Evolutionary conservation across 2,113 vertebrate genomes (phyloP).

Genomic region (Lichenostomus cassidix): DNA sequence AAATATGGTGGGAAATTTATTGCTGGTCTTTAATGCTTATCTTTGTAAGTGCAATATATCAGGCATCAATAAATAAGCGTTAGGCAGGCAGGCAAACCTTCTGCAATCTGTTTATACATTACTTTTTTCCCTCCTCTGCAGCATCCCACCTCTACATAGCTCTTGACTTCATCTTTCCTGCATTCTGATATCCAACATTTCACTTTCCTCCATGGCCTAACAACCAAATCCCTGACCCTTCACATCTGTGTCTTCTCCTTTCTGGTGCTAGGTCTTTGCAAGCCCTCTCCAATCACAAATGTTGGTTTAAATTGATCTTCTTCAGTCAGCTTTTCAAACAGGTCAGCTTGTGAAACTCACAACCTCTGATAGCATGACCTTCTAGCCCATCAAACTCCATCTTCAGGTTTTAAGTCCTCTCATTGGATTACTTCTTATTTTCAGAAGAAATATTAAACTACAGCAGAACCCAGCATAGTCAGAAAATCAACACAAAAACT

Average conservation of each 20-base stretch:
- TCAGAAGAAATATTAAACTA: background rate
- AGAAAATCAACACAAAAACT: background rate
- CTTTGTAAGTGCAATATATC: background rate
- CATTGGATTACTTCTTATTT: background rate
- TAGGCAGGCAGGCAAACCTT: background rate
- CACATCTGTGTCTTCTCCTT: background rate
- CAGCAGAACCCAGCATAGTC: background rate
- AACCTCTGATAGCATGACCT: background rate
- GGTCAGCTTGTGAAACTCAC: fast-evolving
- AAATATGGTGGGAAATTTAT: background rate
- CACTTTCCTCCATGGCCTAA: background rate
- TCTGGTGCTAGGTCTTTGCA: background rate
- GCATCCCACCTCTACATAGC: background rate
- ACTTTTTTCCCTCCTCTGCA: background rate
- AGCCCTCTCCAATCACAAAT: background rate
- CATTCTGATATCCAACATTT: background rate
- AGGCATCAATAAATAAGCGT: background rate
- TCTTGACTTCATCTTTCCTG: background rate
- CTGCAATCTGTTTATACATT: background rate
- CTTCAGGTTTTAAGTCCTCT: background rate
- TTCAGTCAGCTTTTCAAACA: background rate
- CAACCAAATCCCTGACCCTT: background rate
- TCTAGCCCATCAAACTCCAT: background rate
- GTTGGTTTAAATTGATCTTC: background rate
- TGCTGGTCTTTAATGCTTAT: background rate